Evolutionary conservation across 2,113 vertebrate genomes (phyloP).

Genomic region (Psilopogon haemacephalus): DNA sequence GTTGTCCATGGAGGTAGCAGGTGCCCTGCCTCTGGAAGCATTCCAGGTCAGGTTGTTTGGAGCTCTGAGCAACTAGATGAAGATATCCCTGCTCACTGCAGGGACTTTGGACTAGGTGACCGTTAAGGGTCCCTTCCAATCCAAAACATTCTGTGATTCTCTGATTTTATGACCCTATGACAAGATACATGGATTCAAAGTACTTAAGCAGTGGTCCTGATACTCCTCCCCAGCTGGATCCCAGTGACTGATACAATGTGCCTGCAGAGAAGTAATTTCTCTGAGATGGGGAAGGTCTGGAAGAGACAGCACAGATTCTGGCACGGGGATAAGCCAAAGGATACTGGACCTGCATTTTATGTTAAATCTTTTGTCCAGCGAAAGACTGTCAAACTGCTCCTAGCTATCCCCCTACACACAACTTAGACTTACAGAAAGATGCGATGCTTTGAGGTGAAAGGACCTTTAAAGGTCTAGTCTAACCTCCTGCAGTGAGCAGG

Average conservation of each 20-base stretch:
- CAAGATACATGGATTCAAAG: background rate
- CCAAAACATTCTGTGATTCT: too few species aligned
- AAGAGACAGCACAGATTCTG: background rate
- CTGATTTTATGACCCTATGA: background rate
- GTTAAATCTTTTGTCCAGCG: background rate
- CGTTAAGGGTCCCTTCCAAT: too few species aligned
- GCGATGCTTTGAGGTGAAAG: too few species aligned
- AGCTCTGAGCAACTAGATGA: too few species aligned
- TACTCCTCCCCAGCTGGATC: background rate
- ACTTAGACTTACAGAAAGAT: too few species aligned
- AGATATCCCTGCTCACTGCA: too few species aligned
- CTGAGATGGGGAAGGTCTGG: background rate
- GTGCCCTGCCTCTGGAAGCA: too few species aligned
- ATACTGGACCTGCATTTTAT: background rate
- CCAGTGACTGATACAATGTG: background rate
- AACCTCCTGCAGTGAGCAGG: too few species aligned
- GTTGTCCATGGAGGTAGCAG: too few species aligned
- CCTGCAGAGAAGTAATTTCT: background rate
- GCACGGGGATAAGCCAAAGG: background rate
- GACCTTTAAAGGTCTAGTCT: too few species aligned
- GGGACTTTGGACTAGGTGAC: too few species aligned
- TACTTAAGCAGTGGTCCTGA: background rate
- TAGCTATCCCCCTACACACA: background rate
- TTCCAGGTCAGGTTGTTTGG: too few species aligned
- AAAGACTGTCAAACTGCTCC: background rate